Conservation (phyloP, 2,888 invertebrate genomes). For the Neria commutata region DNA sequence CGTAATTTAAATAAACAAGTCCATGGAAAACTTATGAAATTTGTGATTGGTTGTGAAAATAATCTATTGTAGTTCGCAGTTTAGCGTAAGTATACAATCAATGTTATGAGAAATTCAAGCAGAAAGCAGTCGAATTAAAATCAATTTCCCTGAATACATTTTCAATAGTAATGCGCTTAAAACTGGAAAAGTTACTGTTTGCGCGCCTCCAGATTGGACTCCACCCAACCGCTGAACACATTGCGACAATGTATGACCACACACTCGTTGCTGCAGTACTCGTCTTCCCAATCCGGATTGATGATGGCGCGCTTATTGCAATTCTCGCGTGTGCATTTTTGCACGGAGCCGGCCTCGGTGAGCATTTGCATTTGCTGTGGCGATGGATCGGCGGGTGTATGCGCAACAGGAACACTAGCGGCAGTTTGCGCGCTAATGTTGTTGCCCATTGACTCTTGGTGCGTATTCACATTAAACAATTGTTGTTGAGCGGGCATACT, state of each 20-base stretch:
- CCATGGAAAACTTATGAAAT: too few relatives aligned
- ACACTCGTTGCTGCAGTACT: conserved; percentile 96
- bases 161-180: too few relatives aligned
- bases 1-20: too few relatives aligned
- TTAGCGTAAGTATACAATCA: too few relatives aligned
- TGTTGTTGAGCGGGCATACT: conserved; percentile 17
- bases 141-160: too few relatives aligned
- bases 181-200: too few relatives aligned
- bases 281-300: conserved; percentile 95
- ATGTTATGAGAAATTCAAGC: too few relatives aligned
- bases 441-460: background rate
- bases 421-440: background rate
- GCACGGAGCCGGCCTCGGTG: conserved; percentile 49
- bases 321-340: conserved; percentile 83
- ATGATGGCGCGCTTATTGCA: conserved; percentile 90
- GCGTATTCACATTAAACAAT: too few relatives aligned
- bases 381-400: conserved; percentile 17
- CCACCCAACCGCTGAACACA: conserved; percentile 65
- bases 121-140: too few relatives aligned
- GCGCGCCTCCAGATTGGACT: conserved; percentile 47
- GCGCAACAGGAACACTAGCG: background rate
- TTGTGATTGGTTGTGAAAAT: too few relatives aligned
- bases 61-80: too few relatives aligned
- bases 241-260: conserved; percentile 96
- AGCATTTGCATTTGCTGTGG: conserved; percentile 36